Evolutionary conservation across 1,140 invertebrate genomes (phyloP).

Genomic region (Chrysopa pallens): DNA sequence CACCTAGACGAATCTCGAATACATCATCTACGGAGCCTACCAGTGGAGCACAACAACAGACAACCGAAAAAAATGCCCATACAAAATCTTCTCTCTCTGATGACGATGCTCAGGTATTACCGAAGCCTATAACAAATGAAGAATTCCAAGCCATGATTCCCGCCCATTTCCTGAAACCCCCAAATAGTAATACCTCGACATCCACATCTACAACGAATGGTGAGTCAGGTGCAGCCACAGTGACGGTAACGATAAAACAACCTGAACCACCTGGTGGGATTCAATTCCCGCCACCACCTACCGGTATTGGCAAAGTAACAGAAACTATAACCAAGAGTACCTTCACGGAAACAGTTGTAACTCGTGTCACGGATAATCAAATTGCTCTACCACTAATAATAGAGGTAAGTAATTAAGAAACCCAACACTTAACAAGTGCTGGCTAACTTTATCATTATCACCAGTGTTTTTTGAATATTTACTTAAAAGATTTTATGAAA

Average conservation of each 20-base stretch:
- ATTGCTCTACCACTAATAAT: slow-evolving; percentile 63
- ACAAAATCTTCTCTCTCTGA: slow-evolving; percentile 9
- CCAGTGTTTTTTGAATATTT: too few relatives aligned
- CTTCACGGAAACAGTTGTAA: slow-evolving; percentile 84
- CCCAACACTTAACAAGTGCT: not conserved
- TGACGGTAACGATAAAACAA: slow-evolving; percentile 55
- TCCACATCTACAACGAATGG: slow-evolving; percentile 18
- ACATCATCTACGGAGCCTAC: slow-evolving; percentile 2
- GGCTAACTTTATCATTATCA: not conserved
- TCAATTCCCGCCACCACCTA: slow-evolving; percentile 65
- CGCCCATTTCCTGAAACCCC: slow-evolving; percentile 52
- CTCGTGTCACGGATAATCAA: slow-evolving; percentile 79
- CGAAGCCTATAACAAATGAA: slow-evolving; percentile 73
- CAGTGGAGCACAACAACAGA: slow-evolving; percentile 15
- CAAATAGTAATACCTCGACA: slow-evolving; percentile 12
- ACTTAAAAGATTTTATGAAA: too few relatives aligned
- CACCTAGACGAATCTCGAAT: slow-evolving; percentile 18
- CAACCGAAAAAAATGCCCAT: slow-evolving; percentile 9
- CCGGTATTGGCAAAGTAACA: slow-evolving; percentile 65
- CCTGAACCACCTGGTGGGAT: slow-evolving; percentile 36
- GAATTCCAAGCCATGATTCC: slow-evolving; percentile 89
- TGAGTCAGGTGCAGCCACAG: slow-evolving; percentile 27
- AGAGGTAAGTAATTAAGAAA: slow-evolving; percentile 45
- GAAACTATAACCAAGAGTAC: slow-evolving; percentile 88
- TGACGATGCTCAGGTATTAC: slow-evolving; percentile 30